These are phyloP conservation scores for Riptortus pedestris DNA, from an alignment of 1,140 invertebrate species.

Conservation along the genomic window DNA sequence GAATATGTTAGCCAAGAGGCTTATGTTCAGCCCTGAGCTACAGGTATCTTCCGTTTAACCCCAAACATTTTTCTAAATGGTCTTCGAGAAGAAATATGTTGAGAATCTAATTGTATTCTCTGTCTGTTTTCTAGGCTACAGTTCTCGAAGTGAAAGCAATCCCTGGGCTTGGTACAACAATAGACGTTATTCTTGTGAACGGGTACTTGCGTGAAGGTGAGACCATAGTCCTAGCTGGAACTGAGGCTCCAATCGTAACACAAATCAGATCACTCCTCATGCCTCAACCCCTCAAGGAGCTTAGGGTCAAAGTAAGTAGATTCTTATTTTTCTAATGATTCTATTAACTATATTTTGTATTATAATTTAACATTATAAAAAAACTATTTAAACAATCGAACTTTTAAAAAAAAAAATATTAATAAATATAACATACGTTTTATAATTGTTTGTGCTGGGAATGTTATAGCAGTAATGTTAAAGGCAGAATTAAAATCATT, in stretches of 20 bases:
- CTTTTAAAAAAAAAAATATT: no score
- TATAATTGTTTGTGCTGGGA: no score
- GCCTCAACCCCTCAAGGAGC: conserved; percentile 94
- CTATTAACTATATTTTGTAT: not conserved
- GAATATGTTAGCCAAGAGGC: conserved; percentile 74
- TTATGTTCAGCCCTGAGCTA: conserved; percentile 88
- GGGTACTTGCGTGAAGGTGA: conserved; percentile 86
- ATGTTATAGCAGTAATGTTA: no score
- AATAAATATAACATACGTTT: no score
- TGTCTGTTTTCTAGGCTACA: conserved; percentile 49
- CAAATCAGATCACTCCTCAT: conserved; percentile 93
- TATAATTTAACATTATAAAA: no score
- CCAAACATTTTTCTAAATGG: not conserved
- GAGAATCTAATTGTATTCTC: not conserved
- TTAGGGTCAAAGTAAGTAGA: conserved; percentile 79
- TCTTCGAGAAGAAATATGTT: no score
- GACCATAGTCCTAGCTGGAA: conserved; percentile 89
- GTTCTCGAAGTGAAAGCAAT: conserved; percentile 99
- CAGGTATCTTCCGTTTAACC: conserved; percentile 45
- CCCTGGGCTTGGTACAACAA: conserved; percentile 93
- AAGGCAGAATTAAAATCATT: no score
- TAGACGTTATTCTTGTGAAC: conserved; percentile 97
- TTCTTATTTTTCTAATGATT: not conserved
- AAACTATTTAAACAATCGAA: no score
- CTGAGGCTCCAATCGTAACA: conserved; percentile 95